Conservation (phyloP, 2,888 invertebrate species). For the Cryptus armator region DNA sequence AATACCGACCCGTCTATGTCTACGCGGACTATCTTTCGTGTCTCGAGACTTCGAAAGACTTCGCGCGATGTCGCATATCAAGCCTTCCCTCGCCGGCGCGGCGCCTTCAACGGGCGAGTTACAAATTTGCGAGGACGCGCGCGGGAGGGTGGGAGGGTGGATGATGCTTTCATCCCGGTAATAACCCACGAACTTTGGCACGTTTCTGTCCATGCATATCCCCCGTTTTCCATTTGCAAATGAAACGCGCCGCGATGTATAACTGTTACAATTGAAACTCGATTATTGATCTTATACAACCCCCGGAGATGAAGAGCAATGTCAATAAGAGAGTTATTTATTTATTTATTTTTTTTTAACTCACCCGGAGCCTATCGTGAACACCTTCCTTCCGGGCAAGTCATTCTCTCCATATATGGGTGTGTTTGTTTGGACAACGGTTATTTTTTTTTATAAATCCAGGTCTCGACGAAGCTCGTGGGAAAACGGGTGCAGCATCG, state of each 20-base stretch:
- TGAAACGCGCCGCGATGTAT: background rate
- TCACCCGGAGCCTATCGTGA: background rate
- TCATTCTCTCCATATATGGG: constrained; percentile 70
- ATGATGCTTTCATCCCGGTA: constrained; percentile 65
- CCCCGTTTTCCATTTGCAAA: constrained; percentile 17
- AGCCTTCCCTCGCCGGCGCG: constrained; percentile 72
- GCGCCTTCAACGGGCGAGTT: constrained; percentile 46
- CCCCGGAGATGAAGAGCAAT: background rate
- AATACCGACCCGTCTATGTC: constrained; percentile 47
- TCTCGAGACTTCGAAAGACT: constrained; percentile 69
- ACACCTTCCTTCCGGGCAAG: constrained; percentile 40
- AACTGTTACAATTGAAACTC: background rate
- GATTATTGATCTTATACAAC: background rate
- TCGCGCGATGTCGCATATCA: constrained; percentile 83
- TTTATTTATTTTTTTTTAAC: constrained; percentile 46
- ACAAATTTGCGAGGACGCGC: constrained; percentile 56
- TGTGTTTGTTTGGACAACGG: constrained; percentile 85
- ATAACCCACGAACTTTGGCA: constrained; percentile 74
- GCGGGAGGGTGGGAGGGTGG: constrained; percentile 1
- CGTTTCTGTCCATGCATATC: constrained; percentile 21
- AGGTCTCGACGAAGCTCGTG: constrained; percentile 75
- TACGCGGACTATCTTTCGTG: constrained; percentile 1
- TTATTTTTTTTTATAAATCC: constrained; percentile 74
- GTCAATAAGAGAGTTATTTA: constrained; percentile 16
- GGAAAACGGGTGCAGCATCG: constrained; percentile 78